Conservation (phyloP, 2,888 invertebrate species). For the Parascotia fuliginaria region DNA sequence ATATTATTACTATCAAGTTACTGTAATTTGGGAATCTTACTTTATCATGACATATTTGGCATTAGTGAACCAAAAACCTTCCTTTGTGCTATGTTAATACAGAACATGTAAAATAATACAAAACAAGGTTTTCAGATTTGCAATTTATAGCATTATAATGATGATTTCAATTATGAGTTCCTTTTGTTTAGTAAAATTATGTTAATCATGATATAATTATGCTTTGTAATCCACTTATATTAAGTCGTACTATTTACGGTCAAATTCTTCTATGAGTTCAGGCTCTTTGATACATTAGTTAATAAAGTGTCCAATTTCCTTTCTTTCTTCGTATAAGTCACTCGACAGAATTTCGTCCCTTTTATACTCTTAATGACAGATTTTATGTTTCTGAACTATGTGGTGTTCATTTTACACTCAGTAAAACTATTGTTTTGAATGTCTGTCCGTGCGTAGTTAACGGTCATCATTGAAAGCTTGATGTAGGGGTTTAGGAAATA, state of each 20-base stretch:
- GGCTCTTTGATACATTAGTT: slow-evolving; percentile 3
- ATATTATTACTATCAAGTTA: slow-evolving; percentile 17
- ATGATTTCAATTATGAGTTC: no score
- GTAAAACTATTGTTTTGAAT: slow-evolving; percentile 57
- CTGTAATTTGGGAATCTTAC: background rate
- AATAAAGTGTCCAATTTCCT: slow-evolving; percentile 22
- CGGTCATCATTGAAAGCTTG: slow-evolving; percentile 51
- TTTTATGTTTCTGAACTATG: slow-evolving; percentile 49
- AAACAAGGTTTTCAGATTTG: no score
- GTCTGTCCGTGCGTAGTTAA: slow-evolving; percentile 46
- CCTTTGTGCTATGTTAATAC: no score
- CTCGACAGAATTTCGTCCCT: slow-evolving; percentile 34
- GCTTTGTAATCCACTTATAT: no score
- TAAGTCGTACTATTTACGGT: background rate
- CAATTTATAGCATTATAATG: no score
- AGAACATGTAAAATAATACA: no score
- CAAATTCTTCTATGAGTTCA: background rate
- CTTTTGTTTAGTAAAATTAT: no score
- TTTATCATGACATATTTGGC: no score
- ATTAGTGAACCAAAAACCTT: no score
- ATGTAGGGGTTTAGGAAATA: slow-evolving; percentile 18
- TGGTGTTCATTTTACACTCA: slow-evolving; percentile 54
- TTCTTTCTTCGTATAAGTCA: slow-evolving; percentile 37
- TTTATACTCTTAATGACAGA: slow-evolving; percentile 54
- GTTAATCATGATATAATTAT: no score